phyloP scores from a whole-genome alignment of 2,797 vertebrate species.

The Lithobates sylvaticus region DNA sequence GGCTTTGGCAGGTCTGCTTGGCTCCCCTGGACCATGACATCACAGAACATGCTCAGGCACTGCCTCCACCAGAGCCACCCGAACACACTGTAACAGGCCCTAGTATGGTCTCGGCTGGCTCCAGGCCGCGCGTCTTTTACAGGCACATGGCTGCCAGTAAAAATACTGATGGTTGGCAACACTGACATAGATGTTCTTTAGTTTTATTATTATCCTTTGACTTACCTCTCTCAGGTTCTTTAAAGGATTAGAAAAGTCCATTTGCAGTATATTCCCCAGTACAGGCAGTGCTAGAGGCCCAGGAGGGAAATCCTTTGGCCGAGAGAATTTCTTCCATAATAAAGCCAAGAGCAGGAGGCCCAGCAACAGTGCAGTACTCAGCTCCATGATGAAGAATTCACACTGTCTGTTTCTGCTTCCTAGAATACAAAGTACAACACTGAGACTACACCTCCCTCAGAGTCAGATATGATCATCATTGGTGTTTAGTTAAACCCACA shows the following conservation, averaged over 20 bases:
- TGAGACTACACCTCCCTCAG: neutral
- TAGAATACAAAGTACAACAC: neutral
- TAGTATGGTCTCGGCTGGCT: too few relatives aligned
- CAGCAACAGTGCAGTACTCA: neutral
- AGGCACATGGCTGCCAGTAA: too few relatives aligned
- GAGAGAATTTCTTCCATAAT: neutral
- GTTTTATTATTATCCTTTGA: neutral
- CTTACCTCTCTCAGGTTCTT: neutral
- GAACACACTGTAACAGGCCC: too few relatives aligned
- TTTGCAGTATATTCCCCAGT: slow-evolving; percentile 10
- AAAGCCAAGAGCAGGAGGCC: neutral
- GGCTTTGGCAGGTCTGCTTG: too few relatives aligned
- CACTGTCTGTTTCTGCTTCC: neutral
- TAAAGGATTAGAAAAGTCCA: neutral
- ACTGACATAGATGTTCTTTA: too few relatives aligned
- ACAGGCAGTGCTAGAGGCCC: slow-evolving; percentile 2
- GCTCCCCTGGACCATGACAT: too few relatives aligned
- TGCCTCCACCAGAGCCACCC: too few relatives aligned
- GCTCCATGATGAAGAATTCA: slow-evolving; percentile 1
- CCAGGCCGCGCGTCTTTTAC: too few relatives aligned
- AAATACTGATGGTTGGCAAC: too few relatives aligned
- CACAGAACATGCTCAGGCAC: too few relatives aligned
- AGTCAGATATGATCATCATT: neutral
- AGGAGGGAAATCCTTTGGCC: slow-evolving; percentile 6
- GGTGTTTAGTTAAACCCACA: neutral